Conservation (phyloP, 2,888 invertebrate genomes). For the Nudaria mundana region DNA sequence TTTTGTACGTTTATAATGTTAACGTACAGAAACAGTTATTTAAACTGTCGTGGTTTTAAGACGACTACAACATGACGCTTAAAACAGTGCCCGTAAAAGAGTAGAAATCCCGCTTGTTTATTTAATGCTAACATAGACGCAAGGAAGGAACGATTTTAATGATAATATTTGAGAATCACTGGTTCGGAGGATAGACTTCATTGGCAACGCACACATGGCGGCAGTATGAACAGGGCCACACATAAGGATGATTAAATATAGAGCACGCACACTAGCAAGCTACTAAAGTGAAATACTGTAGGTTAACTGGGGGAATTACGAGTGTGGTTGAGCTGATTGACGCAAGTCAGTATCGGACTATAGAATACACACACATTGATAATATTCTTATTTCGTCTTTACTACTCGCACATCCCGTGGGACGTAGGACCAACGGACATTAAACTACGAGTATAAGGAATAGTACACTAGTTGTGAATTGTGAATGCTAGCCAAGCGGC, state of each 20-base stretch:
- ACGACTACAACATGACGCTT: too few species aligned
- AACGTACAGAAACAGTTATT: too few species aligned
- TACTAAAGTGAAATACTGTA: constrained; percentile 56
- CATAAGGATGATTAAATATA: constrained; percentile 72
- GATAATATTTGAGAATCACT: constrained; percentile 60
- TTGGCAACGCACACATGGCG: constrained; percentile 72
- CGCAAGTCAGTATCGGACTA: constrained; percentile 63
- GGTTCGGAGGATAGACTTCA: constrained; percentile 67
- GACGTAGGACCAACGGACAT: constrained; percentile 74
- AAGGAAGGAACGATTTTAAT: too few species aligned
- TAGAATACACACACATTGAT: constrained; percentile 58
- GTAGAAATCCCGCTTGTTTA: too few species aligned
- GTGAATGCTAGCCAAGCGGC: constrained; percentile 63
- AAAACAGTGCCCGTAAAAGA: too few species aligned
- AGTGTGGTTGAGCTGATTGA: constrained; percentile 67
- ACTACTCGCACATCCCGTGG: constrained; percentile 73
- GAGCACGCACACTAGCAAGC: constrained; percentile 57
- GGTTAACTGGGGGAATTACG: constrained; percentile 64
- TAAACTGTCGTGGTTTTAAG: too few species aligned
- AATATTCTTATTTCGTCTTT: constrained; percentile 67
- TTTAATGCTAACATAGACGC: too few species aligned
- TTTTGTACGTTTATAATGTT: too few species aligned
- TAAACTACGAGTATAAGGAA: constrained; percentile 57
- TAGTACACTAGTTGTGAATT: constrained; percentile 65
- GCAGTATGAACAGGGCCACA: constrained; percentile 62